Evolutionary conservation across 2,888 invertebrate species (phyloP), one percentile per base, ranked within the genome.

Genomic region (Taphrorychus bicolor): DNA sequence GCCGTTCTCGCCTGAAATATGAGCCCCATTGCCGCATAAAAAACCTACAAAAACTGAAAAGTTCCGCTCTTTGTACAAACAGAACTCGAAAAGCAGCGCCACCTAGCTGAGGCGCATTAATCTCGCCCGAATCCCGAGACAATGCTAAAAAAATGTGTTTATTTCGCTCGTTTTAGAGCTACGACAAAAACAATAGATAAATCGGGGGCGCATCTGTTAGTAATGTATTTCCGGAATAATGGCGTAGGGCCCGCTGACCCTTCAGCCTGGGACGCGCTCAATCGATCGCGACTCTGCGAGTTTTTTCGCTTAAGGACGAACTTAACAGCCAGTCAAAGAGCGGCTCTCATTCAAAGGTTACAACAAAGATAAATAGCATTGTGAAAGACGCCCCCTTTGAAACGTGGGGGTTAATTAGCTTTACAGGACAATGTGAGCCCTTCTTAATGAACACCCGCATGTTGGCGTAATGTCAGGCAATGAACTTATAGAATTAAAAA

Each of bases 191-290:
- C 59, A 59, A 59, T 59, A 49, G 59, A 48, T 21, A 59, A 51
- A 24, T 57, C 57, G 11, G 45, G 52, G 52, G 59, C 49, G 66
- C 66, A 59, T 59, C 49, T 48, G 56, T 32, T 65, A 22, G 59
- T 45, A 60, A 66, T 60, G 23, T 23, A 49, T 59, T 66, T 56
- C 40, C 49, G 59, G 59, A 53, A 59, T 49, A 64, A 60, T 60
- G 49, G 57, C 63, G 41, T 14, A n/a, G 22, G 41, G 17, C 64
- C 24, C 45, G 59, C 42, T 65, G 64, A 65, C 59, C 64, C 59
- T 59, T 24, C 16, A 32, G 64, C 64, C 64, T 65, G 59, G 64
- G 57, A 57, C 51, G 51, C 51, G 64, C 64, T 65, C 59, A 59
- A 65, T 65, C 64, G 64, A 65, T 65, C 64, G 64, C 32, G 22